Percentiles rank a stretch among this genome's conserved stretches.
These are phyloP conservation scores for Gasterosteus aculeatus DNA, from an alignment of 2,113 vertebrate species.

Conservation along the genomic window DNA sequence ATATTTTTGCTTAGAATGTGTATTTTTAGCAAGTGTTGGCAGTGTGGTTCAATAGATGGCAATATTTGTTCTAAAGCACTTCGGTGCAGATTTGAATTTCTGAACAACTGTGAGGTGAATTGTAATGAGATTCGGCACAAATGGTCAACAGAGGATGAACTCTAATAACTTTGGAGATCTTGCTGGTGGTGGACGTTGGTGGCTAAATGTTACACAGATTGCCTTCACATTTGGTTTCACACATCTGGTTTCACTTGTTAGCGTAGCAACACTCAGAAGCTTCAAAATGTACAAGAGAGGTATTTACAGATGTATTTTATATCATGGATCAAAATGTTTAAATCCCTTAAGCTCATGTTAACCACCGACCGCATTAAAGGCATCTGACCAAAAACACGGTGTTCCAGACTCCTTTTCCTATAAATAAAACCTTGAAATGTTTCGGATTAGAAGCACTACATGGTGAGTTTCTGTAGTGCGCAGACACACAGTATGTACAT, in stretches of 20 bases:
- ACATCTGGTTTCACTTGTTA: neutral
- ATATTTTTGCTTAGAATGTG: neutral
- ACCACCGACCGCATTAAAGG: neutral
- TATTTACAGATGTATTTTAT: neutral
- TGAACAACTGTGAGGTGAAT: neutral
- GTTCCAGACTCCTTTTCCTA: neutral
- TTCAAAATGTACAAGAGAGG: neutral
- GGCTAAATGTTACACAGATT: neutral
- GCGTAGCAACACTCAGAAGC: neutral
- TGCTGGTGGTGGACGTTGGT: neutral
- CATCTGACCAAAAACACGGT: neutral
- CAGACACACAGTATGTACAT: neutral
- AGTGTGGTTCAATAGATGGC: neutral
- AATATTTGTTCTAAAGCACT: neutral
- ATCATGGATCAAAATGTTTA: neutral
- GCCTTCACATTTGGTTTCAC: neutral
- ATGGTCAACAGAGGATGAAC: neutral
- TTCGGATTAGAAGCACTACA: too few relatives aligned
- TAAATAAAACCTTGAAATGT: neutral
- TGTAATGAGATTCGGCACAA: neutral
- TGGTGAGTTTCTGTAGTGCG: neutral
- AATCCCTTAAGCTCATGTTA: neutral
- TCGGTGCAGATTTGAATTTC: constrained; percentile 1
- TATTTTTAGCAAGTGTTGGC: neutral
- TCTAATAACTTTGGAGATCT: neutral